phyloP scores from a whole-genome alignment of 1,140 invertebrate genomes.

The Grapholita molesta region DNA sequence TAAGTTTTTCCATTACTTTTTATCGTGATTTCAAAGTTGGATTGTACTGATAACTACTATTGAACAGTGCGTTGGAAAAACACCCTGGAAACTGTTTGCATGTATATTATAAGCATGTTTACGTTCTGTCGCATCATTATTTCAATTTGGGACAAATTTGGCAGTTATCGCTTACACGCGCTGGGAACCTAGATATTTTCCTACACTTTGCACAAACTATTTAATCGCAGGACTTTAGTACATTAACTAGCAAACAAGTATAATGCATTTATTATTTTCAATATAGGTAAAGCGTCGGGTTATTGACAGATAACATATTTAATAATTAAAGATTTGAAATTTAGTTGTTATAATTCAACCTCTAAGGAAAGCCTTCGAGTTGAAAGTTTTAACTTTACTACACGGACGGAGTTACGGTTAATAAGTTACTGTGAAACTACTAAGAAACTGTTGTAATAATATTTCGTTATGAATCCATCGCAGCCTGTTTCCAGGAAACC shows the following conservation, averaged over 20 bases:
- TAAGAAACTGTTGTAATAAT: constrained; percentile 35
- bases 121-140: neutral
- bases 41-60: too few relatives aligned
- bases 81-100: neutral
- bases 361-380: too few relatives aligned
- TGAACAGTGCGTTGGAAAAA: too few relatives aligned
- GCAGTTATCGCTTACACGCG: constrained; percentile 42
- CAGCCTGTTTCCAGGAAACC: constrained; percentile 40
- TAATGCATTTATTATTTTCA: constrained; percentile 18
- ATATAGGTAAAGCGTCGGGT: too few relatives aligned
- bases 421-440: too few relatives aligned
- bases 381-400: too few relatives aligned
- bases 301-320: too few relatives aligned
- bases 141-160: constrained; percentile 21
- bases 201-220: constrained; percentile 33
- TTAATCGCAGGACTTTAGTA: constrained; percentile 30
- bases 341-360: too few relatives aligned
- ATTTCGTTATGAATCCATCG: constrained; percentile 36
- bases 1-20: too few relatives aligned
- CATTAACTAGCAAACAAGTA: constrained; percentile 36
- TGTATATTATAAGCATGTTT: neutral
- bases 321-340: too few relatives aligned
- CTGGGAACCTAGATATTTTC: constrained; percentile 35
- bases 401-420: too few relatives aligned
- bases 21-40: too few relatives aligned